phyloP scores from a whole-genome alignment of 2,797 vertebrate genomes.

The Hoplostethus mediterraneus region DNA sequence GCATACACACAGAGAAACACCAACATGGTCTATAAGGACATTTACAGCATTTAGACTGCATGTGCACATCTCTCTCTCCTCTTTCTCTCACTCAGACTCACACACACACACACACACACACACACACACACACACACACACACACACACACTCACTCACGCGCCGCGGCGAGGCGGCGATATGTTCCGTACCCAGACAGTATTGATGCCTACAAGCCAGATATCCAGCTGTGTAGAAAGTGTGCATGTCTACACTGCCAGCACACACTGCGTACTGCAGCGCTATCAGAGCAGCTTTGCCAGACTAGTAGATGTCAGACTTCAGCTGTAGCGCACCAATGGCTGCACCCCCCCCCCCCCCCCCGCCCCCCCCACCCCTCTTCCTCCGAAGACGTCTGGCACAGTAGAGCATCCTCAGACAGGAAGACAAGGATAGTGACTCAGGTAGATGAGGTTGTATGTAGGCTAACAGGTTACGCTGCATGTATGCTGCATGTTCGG shows the following conservation, averaged over 20 bases:
- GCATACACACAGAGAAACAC: background rate
- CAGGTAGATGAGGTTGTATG: conserved; percentile 48
- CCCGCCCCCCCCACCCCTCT: no score
- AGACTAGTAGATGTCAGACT: conserved; percentile 46
- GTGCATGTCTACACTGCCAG: conserved; percentile 27
- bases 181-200: conserved; percentile 35
- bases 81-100: conserved; percentile 24
- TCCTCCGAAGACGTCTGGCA: no score
- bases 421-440: conserved; percentile 48
- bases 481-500: background rate
- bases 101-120: conserved; percentile 19
- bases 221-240: conserved; percentile 60
- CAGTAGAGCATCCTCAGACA: background rate
- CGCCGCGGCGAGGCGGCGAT: background rate
- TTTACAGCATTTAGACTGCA: conserved; percentile 28
- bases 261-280: conserved; percentile 14
- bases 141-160: conserved; percentile 11
- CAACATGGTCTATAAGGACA: conserved; percentile 37
- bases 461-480: conserved; percentile 46
- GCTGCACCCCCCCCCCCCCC: background rate
- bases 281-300: conserved; percentile 37
- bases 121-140: conserved; percentile 19
- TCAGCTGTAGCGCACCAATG: conserved; percentile 19
- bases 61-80: background rate
- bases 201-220: conserved; percentile 44